These are phyloP conservation scores for Imbricaverruca yamaguchii DNA, from an alignment of 2,888 invertebrate genomes.

Conservation along the genomic window DNA sequence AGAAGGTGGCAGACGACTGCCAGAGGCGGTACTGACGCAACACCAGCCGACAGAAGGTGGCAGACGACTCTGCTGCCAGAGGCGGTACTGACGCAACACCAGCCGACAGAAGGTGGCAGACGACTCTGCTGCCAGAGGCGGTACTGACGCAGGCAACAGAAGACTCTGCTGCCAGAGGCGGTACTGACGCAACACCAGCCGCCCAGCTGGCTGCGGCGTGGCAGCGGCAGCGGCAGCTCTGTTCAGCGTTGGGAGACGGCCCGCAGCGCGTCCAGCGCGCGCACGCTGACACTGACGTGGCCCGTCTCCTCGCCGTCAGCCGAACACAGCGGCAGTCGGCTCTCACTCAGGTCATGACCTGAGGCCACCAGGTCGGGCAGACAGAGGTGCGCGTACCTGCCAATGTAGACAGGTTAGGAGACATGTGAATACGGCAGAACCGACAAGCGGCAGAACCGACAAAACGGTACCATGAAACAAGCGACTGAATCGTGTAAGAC, in stretches of 20 bases:
- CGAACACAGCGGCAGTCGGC: not conserved
- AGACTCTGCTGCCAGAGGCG: not conserved
- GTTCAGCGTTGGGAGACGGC: not conserved
- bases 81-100: too few species aligned
- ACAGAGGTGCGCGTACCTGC: not conserved
- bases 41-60: too few species aligned
- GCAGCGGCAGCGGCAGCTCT: too few species aligned
- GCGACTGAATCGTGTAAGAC: too few species aligned
- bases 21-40: not conserved
- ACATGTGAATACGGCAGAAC: too few species aligned
- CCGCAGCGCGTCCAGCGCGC: not conserved
- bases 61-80: too few species aligned
- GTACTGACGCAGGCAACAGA: too few species aligned
- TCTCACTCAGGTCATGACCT: not conserved
- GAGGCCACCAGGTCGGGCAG: slow-evolving; percentile 1
- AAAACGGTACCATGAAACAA: too few species aligned
- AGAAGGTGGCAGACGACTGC: not conserved
- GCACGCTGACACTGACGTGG: not conserved
- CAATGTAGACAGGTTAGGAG: too few species aligned
- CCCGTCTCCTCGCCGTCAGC: not conserved
- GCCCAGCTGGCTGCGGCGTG: not conserved
- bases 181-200: not conserved
- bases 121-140: too few species aligned
- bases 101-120: too few species aligned
- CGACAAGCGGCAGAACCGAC: too few species aligned